Evolutionary conservation across 2,797 vertebrate genomes (phyloP).

Genomic region (Echeneis naucrates): DNA sequence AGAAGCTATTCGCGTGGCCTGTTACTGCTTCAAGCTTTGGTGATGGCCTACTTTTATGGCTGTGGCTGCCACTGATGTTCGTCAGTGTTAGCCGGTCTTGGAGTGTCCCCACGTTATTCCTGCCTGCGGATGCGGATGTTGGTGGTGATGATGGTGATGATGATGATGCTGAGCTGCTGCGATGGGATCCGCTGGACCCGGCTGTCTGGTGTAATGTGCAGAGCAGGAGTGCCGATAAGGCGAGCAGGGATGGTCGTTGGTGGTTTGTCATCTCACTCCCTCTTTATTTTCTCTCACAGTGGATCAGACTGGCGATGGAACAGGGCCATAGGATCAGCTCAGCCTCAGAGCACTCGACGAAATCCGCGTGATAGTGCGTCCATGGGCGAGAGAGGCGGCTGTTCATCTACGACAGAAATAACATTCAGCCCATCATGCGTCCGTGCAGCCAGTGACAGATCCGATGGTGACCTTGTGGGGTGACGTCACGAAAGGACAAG

Average conservation of each 20-base stretch:
- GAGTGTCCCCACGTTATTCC: slow-evolving; percentile 34
- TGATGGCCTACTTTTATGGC: slow-evolving; percentile 43
- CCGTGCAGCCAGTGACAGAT: background rate
- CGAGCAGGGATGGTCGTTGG: slow-evolving; percentile 67
- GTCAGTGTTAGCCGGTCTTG: slow-evolving; percentile 39
- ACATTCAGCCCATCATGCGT: slow-evolving; percentile 28
- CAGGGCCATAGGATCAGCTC: slow-evolving; percentile 70
- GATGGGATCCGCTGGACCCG: slow-evolving; percentile 45
- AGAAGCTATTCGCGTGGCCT: slow-evolving; percentile 24
- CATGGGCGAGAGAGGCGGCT: slow-evolving; percentile 30
- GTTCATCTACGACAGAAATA: slow-evolving; percentile 65
- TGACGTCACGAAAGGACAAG: background rate
- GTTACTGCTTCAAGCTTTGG: slow-evolving; percentile 54
- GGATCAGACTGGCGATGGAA: slow-evolving; percentile 62
- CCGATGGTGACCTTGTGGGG: slow-evolving; percentile 61
- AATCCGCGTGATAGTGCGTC: slow-evolving; percentile 39
- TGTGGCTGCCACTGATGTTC: slow-evolving; percentile 46
- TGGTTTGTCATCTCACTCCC: slow-evolving; percentile 74
- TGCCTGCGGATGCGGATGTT: slow-evolving; percentile 52
- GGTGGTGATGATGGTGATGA: slow-evolving; percentile 26
- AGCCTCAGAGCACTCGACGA: slow-evolving; percentile 49
- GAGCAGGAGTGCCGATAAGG: slow-evolving; percentile 75
- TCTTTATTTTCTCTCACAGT: slow-evolving; percentile 58
- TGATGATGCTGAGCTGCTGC: slow-evolving; percentile 45
- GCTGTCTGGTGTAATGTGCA: slow-evolving; percentile 67